Evolutionary conservation across 92 coral and sea anemone species (phyloP).

Genomic region (Phenganax marumi): DNA sequence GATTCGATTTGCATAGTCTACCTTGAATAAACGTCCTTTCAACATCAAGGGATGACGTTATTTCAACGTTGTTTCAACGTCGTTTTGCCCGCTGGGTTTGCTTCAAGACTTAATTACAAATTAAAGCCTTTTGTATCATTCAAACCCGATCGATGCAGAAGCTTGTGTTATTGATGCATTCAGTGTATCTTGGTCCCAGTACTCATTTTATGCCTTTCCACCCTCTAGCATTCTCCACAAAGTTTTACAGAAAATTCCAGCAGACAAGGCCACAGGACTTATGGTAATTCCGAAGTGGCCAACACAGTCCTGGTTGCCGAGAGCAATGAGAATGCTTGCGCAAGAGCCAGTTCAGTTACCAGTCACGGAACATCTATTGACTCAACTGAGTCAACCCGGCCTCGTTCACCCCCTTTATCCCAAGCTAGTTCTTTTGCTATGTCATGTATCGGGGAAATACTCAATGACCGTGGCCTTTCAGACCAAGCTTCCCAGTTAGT

Average conservation of each 20-base stretch:
- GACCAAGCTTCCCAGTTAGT: constrained; percentile 4
- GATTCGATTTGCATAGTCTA: no score
- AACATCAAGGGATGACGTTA: no score
- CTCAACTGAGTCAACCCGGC: constrained; percentile 47
- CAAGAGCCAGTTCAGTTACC: constrained; percentile 47
- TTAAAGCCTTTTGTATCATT: constrained; percentile 50
- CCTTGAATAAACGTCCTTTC: no score
- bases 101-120: constrained; percentile 49
- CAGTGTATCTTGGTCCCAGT: constrained; percentile 54
- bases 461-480: constrained; percentile 38
- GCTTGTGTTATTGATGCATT: constrained; percentile 57
- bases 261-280: constrained; percentile 53
- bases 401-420: constrained; percentile 54
- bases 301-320: constrained; percentile 60
- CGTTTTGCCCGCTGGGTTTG: constrained; percentile 1
- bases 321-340: constrained; percentile 29
- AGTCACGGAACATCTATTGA: constrained; percentile 39
- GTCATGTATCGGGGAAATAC: constrained; percentile 46
- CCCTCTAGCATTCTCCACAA: constrained; percentile 54
- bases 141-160: constrained; percentile 60
- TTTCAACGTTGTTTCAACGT: no score
- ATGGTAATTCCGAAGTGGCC: constrained; percentile 59
- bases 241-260: constrained; percentile 53
- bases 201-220: constrained; percentile 62
- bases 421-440: constrained; percentile 39